Percentiles rank a stretch among this genome's conserved stretches.
Evolutionary conservation across 2,113 vertebrate species (phyloP).

Genomic region (Colius striatus): DNA sequence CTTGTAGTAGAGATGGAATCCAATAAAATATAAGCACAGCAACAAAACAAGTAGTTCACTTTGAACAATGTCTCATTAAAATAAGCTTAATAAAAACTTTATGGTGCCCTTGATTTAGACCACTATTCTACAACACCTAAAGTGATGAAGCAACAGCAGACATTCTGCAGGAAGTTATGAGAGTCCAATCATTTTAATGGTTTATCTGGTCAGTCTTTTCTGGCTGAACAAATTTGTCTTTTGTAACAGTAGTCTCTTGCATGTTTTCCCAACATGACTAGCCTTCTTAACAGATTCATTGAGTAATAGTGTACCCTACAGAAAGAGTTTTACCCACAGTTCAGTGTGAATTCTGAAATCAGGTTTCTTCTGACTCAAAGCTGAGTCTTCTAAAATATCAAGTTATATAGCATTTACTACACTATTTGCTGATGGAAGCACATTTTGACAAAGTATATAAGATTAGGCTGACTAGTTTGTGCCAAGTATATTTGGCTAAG

Average conservation of each 20-base stretch:
- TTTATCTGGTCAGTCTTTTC: background rate
- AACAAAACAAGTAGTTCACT: conserved; percentile 2
- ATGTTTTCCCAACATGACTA: background rate
- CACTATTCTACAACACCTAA: background rate
- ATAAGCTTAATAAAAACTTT: conserved; percentile 9
- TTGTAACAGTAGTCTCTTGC: background rate
- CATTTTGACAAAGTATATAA: background rate
- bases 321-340: background rate
- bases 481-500: background rate
- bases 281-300: background rate
- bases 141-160: background rate
- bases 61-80: background rate
- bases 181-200: background rate
- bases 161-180: background rate
- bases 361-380: background rate
- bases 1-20: background rate
- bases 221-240: background rate
- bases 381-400: background rate
- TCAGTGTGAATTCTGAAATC: background rate
- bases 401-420: background rate
- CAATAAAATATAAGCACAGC: background rate
- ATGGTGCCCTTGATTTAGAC: background rate
- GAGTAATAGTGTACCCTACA: background rate
- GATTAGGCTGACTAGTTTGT: too few species aligned
- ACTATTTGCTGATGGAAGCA: background rate